phyloP scores from a whole-genome alignment of 2,888 invertebrate genomes.

The Thysanoteuthis rhombus region DNA sequence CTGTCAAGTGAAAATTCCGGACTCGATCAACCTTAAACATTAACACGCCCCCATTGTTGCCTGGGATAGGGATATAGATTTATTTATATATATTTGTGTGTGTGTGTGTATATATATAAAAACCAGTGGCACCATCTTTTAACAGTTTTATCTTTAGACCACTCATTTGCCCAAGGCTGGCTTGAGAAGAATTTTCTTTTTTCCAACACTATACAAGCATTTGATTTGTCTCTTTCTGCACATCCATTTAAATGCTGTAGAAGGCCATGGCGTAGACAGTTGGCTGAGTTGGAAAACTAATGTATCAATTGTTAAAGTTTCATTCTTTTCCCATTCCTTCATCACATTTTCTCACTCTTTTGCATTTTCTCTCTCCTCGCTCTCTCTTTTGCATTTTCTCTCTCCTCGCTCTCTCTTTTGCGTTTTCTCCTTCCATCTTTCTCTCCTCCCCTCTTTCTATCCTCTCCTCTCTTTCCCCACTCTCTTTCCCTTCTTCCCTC shows the following conservation, averaged over 20 bases:
- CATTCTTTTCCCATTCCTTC: background rate
- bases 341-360: too few species aligned
- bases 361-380: too few species aligned
- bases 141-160: background rate
- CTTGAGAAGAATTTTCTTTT: background rate
- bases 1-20: too few species aligned
- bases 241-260: background rate
- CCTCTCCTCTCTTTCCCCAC: too few species aligned
- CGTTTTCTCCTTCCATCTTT: too few species aligned
- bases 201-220: background rate
- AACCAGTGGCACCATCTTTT: background rate
- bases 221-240: background rate
- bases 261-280: background rate
- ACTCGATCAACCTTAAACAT: background rate
- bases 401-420: too few species aligned
- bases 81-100: background rate
- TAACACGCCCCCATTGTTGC: background rate
- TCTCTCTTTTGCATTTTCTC: too few species aligned
- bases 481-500: rapidly evolving
- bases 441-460: too few species aligned
- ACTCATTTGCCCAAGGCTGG: background rate
- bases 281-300: background rate
- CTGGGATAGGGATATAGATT: background rate
- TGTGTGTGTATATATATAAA: background rate
- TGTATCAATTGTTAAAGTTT: background rate